Percentiles rank a stretch among this genome's conserved stretches.
These are phyloP conservation scores for Prionace glauca DNA, from an alignment of 2,797 vertebrate species.

Conservation along the genomic window DNA sequence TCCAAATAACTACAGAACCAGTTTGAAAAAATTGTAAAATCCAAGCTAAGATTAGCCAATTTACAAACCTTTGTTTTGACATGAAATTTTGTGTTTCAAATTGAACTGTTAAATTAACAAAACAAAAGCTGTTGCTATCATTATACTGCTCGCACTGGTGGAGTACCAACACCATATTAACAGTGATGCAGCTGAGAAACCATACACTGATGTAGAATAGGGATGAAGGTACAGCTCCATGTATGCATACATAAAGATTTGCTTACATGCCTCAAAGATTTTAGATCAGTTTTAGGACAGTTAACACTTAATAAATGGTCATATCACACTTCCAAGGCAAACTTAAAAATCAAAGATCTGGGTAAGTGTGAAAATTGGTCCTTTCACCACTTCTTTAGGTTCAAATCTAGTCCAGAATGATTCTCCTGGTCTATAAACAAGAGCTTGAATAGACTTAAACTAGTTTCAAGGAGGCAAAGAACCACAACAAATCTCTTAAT, in stretches of 20 bases:
- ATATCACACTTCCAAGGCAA: not conserved
- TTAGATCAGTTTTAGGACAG: not conserved
- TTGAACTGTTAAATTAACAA: slow-evolving; percentile 8
- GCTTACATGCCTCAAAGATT: not conserved
- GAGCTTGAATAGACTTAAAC: too few relatives aligned
- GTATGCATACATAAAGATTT: not conserved
- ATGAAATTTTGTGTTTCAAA: not conserved
- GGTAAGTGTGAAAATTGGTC: not conserved
- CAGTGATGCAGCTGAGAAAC: not conserved
- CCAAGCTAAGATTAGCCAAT: not conserved
- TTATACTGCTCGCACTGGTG: not conserved
- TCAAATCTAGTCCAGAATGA: not conserved
- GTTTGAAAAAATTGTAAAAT: slow-evolving; percentile 11
- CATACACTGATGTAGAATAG: not conserved
- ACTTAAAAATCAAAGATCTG: not conserved
- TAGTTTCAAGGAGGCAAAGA: not conserved
- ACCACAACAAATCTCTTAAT: not conserved
- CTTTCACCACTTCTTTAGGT: not conserved
- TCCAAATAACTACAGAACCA: not conserved
- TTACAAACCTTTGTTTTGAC: not conserved
- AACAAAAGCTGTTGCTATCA: not conserved
- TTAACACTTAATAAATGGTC: not conserved
- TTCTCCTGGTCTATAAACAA: not conserved
- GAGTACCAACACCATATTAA: not conserved
- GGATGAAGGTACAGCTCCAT: not conserved